Conservation (phyloP, 1,140 invertebrate species). For the Ceratoteleas bidentatus region DNA sequence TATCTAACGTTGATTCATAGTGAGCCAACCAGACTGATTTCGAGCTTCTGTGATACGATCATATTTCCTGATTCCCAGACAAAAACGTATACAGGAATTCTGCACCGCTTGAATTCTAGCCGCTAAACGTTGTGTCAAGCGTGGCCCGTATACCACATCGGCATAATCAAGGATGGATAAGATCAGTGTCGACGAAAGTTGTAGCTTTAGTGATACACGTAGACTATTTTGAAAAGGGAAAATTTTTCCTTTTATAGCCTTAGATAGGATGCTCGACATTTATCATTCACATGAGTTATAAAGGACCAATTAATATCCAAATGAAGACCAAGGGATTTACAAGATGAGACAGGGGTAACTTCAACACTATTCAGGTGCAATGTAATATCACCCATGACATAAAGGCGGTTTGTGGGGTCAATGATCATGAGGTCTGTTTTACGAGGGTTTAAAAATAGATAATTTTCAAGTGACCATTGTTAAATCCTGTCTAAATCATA, state of each 20-base stretch:
- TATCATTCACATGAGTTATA: neutral
- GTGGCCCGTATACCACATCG: neutral
- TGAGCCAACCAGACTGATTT: neutral
- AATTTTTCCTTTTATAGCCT: neutral
- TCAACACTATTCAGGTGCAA: neutral
- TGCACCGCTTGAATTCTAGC: neutral
- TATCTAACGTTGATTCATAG: neutral
- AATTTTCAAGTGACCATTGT: neutral
- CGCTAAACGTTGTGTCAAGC: neutral
- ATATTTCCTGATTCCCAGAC: neutral
- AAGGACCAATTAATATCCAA: neutral
- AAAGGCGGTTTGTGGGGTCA: neutral
- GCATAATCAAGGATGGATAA: neutral
- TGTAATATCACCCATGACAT: neutral
- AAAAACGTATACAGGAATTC: neutral
- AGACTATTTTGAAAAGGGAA: neutral
- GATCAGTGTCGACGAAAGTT: neutral
- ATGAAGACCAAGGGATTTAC: neutral
- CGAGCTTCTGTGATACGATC: neutral
- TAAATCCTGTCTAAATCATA: neutral
- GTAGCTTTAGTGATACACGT: neutral
- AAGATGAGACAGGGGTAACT: neutral
- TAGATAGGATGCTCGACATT: neutral
- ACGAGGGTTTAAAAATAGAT: neutral
- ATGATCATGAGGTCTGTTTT: neutral